Evolutionary conservation across 2,797 vertebrate species (phyloP), one percentile per base, ranked within the genome.

Genomic region (Pangasius krempfi): DNA sequence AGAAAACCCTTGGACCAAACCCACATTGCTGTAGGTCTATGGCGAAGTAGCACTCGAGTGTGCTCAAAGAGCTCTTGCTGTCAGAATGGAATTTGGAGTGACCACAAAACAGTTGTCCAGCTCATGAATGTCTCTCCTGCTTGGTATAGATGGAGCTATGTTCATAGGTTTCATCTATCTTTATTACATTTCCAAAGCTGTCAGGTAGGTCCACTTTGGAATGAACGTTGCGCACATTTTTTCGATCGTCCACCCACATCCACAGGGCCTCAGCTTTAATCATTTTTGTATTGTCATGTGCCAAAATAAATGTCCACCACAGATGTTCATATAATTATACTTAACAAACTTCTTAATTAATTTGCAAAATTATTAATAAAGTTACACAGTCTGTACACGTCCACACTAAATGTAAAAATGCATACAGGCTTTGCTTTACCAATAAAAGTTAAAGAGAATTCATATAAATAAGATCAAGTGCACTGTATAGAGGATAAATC

Each of bases 71-170:
- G 95, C 95, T 94, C 96, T 96, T 92, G 93, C 95, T 96, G 96
- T 96, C 95, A 96, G 93, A 94, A 94, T 94, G 93, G 95, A 96
- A 96, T 96, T 94, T 96, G 94, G 93, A 96, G 96, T 95, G 95
- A 96, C 94, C 95, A 93, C 94, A 93, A 90, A 92, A 92, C 90
- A 92, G 90, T 88, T 72, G 88, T 88, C 85, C 86, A 80, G 84
- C 82, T 87, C 60, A 50, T 91, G 91, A 95, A 94, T 92, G 89
- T 93, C 90, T 90, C 87, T 85, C 87, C 88, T 87, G 80, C 89
- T 30, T 89, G 85, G 93, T 92, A 94, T 92, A 94, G 88, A 92
- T 89, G 83, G 90, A 88, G 37, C 86, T 90, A 86, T 58, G 22
- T 80, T 92, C 90, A 91, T 94, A 93, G 90, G 90, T 92, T 90